Conservation (phyloP, 2,113 vertebrate genomes). For the Ia io region DNA sequence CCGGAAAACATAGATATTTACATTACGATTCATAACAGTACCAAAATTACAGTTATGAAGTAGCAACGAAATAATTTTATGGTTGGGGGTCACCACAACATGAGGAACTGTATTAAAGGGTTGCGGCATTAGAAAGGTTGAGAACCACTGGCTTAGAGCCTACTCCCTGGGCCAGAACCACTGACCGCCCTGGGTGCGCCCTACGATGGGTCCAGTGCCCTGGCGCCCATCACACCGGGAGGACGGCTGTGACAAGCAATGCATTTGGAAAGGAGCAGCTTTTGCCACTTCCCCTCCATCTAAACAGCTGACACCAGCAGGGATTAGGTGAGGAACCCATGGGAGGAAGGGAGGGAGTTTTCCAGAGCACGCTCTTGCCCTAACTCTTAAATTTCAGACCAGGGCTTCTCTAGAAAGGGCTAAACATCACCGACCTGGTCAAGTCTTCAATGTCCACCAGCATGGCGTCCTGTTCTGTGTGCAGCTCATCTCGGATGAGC, state of each 20-base stretch:
- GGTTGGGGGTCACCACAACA: too few relatives aligned
- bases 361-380: not conserved
- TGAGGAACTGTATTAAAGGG: too few relatives aligned
- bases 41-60: too few relatives aligned
- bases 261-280: not conserved
- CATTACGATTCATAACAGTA: too few relatives aligned
- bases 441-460: constrained; percentile 99
- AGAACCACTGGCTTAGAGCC: not conserved
- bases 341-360: not conserved
- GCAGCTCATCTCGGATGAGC: constrained; percentile 96
- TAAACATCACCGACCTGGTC: constrained; percentile 87
- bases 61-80: too few relatives aligned
- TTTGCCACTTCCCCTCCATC: not conserved
- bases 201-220: not conserved
- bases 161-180: not conserved
- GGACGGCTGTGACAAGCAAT: not conserved
- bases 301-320: not conserved
- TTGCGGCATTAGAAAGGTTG: too few relatives aligned
- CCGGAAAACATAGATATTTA: too few relatives aligned
- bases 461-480: constrained; percentile 99
- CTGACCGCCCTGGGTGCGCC: not conserved
- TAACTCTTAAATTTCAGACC: not conserved
- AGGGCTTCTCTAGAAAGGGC: not conserved
- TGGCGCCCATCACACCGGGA: not conserved
- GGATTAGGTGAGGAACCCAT: not conserved